Conservation (phyloP, 1,140 invertebrate species). For the Solen grandis region DNA sequence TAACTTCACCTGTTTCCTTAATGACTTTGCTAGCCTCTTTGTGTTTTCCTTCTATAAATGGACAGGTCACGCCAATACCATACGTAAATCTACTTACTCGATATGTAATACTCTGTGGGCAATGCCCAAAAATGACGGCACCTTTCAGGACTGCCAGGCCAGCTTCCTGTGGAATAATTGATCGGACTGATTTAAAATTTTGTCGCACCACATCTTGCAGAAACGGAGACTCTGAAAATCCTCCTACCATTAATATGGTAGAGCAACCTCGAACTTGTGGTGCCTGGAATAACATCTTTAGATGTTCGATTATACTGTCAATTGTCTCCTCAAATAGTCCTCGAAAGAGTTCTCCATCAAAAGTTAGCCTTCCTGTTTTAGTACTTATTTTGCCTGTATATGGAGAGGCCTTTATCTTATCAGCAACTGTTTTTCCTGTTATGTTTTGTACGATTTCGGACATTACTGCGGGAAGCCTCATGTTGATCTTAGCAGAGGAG, state of each 20-base stretch:
- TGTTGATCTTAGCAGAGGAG: background rate
- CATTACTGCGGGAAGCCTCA: background rate
- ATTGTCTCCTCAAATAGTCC: background rate
- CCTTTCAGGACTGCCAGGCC: too few relatives aligned
- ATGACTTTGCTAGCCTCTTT: too few relatives aligned
- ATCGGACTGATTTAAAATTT: background rate
- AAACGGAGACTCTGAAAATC: constrained; percentile 4
- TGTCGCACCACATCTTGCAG: background rate
- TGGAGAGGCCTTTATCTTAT: background rate
- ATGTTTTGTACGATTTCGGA: background rate
- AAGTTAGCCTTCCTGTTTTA: background rate
- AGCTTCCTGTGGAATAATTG: too few relatives aligned
- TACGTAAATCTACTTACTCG: too few relatives aligned
- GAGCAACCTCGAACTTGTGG: background rate
- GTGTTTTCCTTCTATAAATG: too few relatives aligned
- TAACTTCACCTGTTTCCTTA: too few relatives aligned
- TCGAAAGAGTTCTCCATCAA: background rate
- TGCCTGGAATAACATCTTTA: background rate
- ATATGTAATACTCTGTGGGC: too few relatives aligned
- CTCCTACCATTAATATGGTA: constrained; percentile 13
- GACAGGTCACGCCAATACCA: too few relatives aligned
- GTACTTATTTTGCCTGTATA: background rate
- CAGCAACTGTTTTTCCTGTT: background rate
- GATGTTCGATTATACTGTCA: background rate
- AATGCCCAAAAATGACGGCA: too few relatives aligned